Percentiles rank a stretch among this genome's conserved stretches.
Evolutionary conservation across 2,888 invertebrate species (phyloP).

Genomic region (Drosophila falleni): DNA sequence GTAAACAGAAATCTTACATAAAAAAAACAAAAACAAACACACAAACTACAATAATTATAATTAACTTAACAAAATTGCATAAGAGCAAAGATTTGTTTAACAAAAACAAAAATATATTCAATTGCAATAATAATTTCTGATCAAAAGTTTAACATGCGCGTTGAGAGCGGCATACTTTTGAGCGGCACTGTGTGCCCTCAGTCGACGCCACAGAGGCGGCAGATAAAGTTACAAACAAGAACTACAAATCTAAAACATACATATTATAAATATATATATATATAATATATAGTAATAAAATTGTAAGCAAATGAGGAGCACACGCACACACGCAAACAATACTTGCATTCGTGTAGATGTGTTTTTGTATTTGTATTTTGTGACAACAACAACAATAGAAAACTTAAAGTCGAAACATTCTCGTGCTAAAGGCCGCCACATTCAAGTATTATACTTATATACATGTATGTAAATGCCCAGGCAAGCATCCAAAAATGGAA

Average conservation of each 20-base stretch:
- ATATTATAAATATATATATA: constrained; percentile 28
- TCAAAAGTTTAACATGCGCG: constrained; percentile 29
- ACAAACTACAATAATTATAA: constrained; percentile 38
- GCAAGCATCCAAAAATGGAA: constrained; percentile 22
- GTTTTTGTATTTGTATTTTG: constrained; percentile 46
- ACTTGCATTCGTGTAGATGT: constrained; percentile 34
- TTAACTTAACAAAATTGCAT: constrained; percentile 48
- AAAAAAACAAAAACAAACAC: constrained; percentile 15
- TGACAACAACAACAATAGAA: constrained; percentile 22
- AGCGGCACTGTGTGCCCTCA: constrained; percentile 68
- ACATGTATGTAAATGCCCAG: constrained; percentile 38
- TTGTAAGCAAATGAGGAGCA: constrained; percentile 33
- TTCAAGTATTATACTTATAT: constrained; percentile 58
- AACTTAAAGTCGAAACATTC: constrained; percentile 51
- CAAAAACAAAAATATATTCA: constrained; percentile 23
- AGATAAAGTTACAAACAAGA: constrained; percentile 65
- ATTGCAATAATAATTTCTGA: constrained; percentile 30
- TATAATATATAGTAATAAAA: constrained; percentile 24
- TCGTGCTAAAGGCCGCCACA: constrained; percentile 54
- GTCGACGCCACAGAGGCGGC: constrained; percentile 54
- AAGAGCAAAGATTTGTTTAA: constrained; percentile 38
- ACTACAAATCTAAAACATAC: constrained; percentile 36
- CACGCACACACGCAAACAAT: constrained; percentile 2
- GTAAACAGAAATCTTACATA: constrained; percentile 20
- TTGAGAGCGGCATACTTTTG: constrained; percentile 50